Evolutionary conservation across 2,113 vertebrate genomes (phyloP).

Genomic region (Natator depressus): DNA sequence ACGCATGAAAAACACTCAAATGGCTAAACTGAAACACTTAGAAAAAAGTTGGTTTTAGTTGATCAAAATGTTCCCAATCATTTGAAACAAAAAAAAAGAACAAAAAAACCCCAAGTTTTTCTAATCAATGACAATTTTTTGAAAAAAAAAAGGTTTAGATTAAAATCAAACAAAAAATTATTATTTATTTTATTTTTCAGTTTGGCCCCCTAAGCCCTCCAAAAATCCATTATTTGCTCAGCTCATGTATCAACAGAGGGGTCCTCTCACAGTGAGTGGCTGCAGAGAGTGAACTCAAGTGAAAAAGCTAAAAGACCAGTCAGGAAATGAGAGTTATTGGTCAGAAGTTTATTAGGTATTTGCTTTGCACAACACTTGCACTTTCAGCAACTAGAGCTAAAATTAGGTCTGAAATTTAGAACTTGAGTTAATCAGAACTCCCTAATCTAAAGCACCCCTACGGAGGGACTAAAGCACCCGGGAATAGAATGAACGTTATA

Average conservation of each 20-base stretch:
- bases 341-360: not conserved
- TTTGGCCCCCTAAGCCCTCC: not conserved
- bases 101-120: not conserved
- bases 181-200: not conserved
- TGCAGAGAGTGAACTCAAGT: not conserved
- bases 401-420: not conserved
- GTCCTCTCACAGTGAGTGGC: not conserved
- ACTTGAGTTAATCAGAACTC: not conserved
- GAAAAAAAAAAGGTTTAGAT: not conserved
- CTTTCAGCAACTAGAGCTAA: not conserved
- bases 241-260: not conserved
- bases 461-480: not conserved
- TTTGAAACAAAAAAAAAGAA: not conserved
- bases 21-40: not conserved
- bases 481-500: not conserved
- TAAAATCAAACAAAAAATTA: not conserved
- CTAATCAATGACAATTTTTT: not conserved
- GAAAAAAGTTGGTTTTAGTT: not conserved
- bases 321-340: not conserved
- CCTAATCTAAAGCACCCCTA: not conserved
- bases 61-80: not conserved
- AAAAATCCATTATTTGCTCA: not conserved
- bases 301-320: not conserved
- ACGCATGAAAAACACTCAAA: no score
- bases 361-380: not conserved